Evolutionary conservation across 2,113 vertebrate genomes (phyloP).

Genomic region (Aptenodytes patagonicus): DNA sequence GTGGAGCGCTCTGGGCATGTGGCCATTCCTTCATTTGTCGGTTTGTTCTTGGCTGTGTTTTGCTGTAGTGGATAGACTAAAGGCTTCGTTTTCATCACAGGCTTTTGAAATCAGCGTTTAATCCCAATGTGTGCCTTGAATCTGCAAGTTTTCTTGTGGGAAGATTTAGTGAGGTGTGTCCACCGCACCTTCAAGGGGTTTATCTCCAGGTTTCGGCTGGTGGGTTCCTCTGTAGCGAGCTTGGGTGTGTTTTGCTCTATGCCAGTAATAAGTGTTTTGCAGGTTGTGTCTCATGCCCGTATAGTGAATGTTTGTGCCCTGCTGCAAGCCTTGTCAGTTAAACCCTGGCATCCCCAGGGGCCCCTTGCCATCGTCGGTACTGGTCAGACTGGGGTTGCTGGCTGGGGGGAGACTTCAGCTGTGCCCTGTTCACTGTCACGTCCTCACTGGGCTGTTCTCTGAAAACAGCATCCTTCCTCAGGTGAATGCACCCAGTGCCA

Average conservation of each 20-base stretch:
- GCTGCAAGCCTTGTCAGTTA: not conserved
- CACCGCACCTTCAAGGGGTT: not conserved
- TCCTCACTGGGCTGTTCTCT: not conserved
- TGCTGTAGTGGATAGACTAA: not conserved
- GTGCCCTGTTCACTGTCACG: not conserved
- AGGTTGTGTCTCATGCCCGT: not conserved
- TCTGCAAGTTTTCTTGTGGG: not conserved
- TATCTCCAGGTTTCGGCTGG: not conserved
- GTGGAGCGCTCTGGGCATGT: constrained; percentile 29
- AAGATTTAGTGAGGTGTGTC: not conserved
- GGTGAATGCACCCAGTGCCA: not conserved
- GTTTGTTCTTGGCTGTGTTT: constrained; percentile 45
- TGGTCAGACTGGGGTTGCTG: not conserved
- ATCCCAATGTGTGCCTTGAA: not conserved
- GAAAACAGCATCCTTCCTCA: not conserved
- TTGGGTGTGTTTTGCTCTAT: not conserved
- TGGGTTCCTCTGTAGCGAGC: not conserved
- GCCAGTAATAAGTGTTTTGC: not conserved
- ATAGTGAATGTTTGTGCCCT: not conserved
- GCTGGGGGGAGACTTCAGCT: not conserved
- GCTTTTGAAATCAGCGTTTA: constrained; percentile 5
- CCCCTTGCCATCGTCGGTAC: rapidly evolving
- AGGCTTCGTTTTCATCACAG: constrained; percentile 33
- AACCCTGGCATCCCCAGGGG: not conserved
- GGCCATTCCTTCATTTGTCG: constrained; percentile 23